phyloP scores from a whole-genome alignment of 1,140 invertebrate species.

The Trachelipus rathkii region DNA sequence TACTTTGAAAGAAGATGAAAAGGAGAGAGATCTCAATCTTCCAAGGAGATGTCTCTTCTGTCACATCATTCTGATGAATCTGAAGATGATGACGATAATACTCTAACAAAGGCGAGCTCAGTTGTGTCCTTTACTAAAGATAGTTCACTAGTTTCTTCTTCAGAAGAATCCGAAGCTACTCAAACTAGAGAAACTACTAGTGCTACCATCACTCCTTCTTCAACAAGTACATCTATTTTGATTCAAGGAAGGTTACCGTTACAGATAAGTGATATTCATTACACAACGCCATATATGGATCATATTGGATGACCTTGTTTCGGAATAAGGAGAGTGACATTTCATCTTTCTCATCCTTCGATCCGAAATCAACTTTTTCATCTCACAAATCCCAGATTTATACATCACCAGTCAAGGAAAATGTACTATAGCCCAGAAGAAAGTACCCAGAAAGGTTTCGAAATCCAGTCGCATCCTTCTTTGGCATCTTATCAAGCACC shows the following conservation, averaged over 20 bases:
- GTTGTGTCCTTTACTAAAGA: constrained; percentile 32
- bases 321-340: not conserved
- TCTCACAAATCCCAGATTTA: not conserved
- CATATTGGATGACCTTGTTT: not conserved
- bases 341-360: not conserved
- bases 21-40: constrained; percentile 24
- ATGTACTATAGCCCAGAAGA: not conserved
- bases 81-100: constrained; percentile 1
- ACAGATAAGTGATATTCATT: constrained; percentile 18
- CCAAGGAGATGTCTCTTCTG: constrained; percentile 30
- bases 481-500: not conserved
- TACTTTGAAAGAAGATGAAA: constrained; percentile 35
- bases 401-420: not conserved
- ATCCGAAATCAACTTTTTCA: not conserved
- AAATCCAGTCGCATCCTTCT: not conserved
- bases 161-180: constrained; percentile 14
- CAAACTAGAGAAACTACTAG: not conserved
- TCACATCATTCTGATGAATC: constrained; percentile 30
- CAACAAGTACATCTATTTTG: constrained; percentile 27
- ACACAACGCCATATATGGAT: not conserved
- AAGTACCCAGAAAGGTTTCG: not conserved
- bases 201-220: constrained; percentile 9
- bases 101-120: constrained; percentile 24
- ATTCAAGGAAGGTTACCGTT: constrained; percentile 28
- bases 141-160: constrained; percentile 19